A percentile compares a stretch with the other conserved stretches of the same genome.
phyloP scores from a whole-genome alignment of 2,888 invertebrate genomes.

The Caenorhabditis macrosperma region DNA sequence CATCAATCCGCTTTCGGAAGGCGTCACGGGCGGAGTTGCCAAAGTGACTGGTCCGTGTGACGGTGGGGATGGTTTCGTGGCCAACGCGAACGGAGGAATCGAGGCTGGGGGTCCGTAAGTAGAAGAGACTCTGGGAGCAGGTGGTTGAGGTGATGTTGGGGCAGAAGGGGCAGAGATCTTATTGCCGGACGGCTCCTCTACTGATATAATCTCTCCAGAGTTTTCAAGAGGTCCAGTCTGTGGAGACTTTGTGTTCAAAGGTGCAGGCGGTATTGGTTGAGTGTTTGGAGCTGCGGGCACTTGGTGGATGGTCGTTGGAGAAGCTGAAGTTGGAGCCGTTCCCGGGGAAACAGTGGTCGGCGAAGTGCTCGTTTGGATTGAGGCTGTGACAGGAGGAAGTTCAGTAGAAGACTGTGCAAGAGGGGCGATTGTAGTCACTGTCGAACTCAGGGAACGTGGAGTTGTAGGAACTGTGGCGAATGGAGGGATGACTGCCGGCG shows the following conservation, averaged over 20 bases:
- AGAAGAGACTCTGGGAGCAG: background rate
- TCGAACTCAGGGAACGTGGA: background rate
- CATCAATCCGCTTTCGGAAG: conserved; percentile 41
- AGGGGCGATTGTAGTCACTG: background rate
- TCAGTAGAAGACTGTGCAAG: background rate
- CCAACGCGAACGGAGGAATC: background rate
- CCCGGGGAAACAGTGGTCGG: no score
- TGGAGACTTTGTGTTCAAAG: conserved; percentile 29
- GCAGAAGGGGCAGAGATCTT: background rate
- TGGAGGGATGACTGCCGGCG: conserved; percentile 20
- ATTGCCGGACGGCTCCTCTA: conserved; percentile 23
- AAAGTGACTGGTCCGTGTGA: background rate
- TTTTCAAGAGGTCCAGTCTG: conserved; percentile 37
- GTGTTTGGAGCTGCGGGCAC: background rate
- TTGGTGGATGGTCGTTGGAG: background rate
- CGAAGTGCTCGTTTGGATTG: background rate
- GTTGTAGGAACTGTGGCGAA: conserved; percentile 2
- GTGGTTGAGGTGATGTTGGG: background rate
- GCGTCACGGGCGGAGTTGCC: background rate
- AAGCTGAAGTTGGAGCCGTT: background rate
- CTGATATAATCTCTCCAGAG: conserved; percentile 45
- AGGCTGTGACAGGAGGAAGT: background rate
- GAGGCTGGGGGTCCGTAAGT: conserved; percentile 3
- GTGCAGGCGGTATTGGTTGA: background rate
- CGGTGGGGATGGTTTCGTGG: background rate